Base-by-base conservation (phyloP, 2,888 invertebrate species). In the Siphonodentalium dalli region DNA sequence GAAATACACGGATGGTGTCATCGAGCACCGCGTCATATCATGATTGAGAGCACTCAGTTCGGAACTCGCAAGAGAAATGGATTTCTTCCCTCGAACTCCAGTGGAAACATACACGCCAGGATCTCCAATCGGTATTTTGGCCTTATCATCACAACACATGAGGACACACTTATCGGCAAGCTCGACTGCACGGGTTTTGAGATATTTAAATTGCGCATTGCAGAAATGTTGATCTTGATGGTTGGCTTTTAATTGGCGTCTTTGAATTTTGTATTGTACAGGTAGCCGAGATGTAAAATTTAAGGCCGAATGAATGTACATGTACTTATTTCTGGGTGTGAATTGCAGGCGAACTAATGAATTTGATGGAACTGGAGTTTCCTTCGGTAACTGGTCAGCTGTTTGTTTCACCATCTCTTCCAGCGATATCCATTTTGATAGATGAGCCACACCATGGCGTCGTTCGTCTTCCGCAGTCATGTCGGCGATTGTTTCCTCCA, bases 341-440 rank as follows among this genome's bases (percentile, higher is more conserved):
- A 57, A 57, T 44, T 58, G 58, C 13, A 58, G 15, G 8, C 47
- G 41, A 2, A 58, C 58, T 8, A 58, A 29, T 18, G 34, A 35
- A 18, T 49, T 49, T 1, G 54, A 49, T 15, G 54, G 54, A 1
- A 54, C 15, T 2, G 26, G 34, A 3, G 49, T 54, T 9, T 41
- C 49, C 18, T 34, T 31, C n/a, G 54, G 54, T 28, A 44, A 54
- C 1, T 1, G 0, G 15, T 43, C 8, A 0, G 26, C 33, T 1
- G 50, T 34, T 20, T 39, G 43, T 2, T 6, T 9, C 2, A 54
- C 45, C 35, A 54, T n/a, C 8, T 40, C 40, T 23, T 40, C 11
- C 13, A 40, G n/a, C 7, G 37, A 35, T 7, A 35, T n/a, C n/a
- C n/a, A n/a, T n/a, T n/a, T n/a, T n/a, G n/a, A n/a, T n/a, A n/a